Conservation (phyloP, 2,888 invertebrate genomes). For the Pyrrhosoma nymphula region DNA sequence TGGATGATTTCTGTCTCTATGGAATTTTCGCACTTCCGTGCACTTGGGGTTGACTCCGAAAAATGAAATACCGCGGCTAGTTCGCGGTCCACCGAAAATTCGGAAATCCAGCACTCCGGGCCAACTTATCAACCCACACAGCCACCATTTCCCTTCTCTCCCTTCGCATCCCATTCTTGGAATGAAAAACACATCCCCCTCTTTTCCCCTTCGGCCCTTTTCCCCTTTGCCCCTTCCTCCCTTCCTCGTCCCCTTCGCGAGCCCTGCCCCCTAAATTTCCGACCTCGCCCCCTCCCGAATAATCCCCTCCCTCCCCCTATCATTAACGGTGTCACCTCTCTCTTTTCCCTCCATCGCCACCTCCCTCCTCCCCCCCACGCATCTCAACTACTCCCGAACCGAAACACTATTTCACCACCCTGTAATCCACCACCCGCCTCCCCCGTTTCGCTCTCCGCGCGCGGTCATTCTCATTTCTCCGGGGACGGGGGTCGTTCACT, state of each 20-base stretch:
- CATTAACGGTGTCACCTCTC: conserved; percentile 22
- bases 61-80: no score
- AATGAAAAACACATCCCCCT: not conserved
- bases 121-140: not conserved
- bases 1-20: no score
- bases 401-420: not conserved
- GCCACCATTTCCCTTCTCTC: not conserved
- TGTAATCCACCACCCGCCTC: not conserved
- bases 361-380: not conserved
- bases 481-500: not conserved
- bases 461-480: not conserved
- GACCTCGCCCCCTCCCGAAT: not conserved
- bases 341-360: not conserved
- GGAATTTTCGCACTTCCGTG: no score
- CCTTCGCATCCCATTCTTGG: not conserved
- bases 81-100: no score
- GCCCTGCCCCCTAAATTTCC: not conserved
- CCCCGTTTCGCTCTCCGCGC: not conserved
- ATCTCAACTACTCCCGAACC: not conserved
- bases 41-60: no score
- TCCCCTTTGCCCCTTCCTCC: not conserved
- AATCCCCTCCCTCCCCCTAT: not conserved
- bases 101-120: no score
- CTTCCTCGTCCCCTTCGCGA: not conserved
- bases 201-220: not conserved